A percentile compares a stretch with the other conserved stretches of the same genome.
Conservation (phyloP, 2,797 vertebrate species). For the Salarias fasciatus region DNA sequence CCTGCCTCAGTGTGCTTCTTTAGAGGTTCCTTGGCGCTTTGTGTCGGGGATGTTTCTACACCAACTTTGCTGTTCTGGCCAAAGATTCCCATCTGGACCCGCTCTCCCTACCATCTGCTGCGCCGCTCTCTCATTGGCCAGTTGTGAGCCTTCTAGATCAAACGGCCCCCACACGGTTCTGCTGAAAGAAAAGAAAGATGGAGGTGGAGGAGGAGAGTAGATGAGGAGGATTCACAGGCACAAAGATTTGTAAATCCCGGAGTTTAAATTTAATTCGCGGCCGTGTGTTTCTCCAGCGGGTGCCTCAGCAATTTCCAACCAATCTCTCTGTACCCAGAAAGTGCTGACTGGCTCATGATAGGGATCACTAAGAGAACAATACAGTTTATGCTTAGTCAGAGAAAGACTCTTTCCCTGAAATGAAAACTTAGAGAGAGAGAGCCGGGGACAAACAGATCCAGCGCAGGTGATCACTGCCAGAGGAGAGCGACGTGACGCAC, state of each 20-base stretch:
- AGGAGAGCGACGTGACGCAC: conserved; percentile 44
- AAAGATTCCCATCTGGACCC: conserved; percentile 66
- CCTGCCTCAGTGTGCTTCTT: conserved; percentile 58
- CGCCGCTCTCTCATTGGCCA: conserved; percentile 48
- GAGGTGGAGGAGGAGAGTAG: conserved; percentile 29
- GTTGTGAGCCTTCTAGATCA: conserved; percentile 54
- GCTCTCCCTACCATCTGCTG: conserved; percentile 64
- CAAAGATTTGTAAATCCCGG: conserved; percentile 26
- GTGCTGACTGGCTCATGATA: conserved; percentile 66
- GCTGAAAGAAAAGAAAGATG: conserved; percentile 24
- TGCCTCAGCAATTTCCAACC: conserved; percentile 65
- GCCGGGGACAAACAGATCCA: conserved; percentile 32
- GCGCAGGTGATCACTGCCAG: conserved; percentile 45
- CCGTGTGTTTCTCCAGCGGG: conserved; percentile 30
- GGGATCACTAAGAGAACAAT: conserved; percentile 67
- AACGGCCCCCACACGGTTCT: conserved; percentile 43
- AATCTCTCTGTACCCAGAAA: conserved; percentile 52
- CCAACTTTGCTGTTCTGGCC: conserved; percentile 58
- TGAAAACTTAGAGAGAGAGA: conserved; percentile 52
- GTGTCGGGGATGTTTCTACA: conserved; percentile 52
- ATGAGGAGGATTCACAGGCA: conserved; percentile 24
- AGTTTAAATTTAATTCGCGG: conserved; percentile 51
- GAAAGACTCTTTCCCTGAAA: conserved; percentile 55
- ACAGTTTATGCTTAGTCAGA: conserved; percentile 71
- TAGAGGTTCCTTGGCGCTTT: conserved; percentile 57